phyloP scores from a whole-genome alignment of 2,113 vertebrate species.

The Aythya baeri region DNA sequence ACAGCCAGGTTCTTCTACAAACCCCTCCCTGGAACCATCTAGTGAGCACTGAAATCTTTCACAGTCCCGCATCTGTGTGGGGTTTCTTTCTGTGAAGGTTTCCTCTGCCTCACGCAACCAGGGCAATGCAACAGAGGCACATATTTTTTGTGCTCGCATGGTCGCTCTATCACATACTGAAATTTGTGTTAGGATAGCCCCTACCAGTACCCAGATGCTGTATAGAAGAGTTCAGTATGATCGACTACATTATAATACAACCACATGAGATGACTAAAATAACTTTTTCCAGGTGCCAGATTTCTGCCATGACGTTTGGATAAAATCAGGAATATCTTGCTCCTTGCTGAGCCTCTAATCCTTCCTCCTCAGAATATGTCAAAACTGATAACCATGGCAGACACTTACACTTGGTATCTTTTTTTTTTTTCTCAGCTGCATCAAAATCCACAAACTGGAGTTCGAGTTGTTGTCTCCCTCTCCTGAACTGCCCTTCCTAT shows the following conservation, averaged over 20 bases:
- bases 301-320: conserved; percentile 22
- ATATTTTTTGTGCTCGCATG: neutral
- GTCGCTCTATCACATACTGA: neutral
- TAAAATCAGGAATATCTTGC: conserved; percentile 22
- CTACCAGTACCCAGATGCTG: neutral
- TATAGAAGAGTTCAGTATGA: neutral
- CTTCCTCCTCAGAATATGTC: conserved; percentile 54
- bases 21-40: neutral
- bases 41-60: neutral
- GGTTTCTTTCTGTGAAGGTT: neutral
- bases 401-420: conserved; percentile 34
- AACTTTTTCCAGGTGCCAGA: conserved; percentile 54
- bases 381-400: conserved; percentile 36
- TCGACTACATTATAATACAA: conserved; percentile 8
- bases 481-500: conserved; percentile 51
- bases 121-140: neutral
- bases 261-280: neutral
- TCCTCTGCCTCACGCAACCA: neutral
- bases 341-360: conserved; percentile 33
- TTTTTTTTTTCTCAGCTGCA: conserved; percentile 24
- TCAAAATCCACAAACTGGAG: neutral
- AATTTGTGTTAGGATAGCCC: neutral
- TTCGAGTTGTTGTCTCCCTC: conserved; percentile 9
- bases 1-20: neutral
- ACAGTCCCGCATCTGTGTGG: neutral